Evolutionary conservation across 2,113 vertebrate species (phyloP), one percentile per base, ranked within the genome.

Genomic region (Leuciscus idus): DNA sequence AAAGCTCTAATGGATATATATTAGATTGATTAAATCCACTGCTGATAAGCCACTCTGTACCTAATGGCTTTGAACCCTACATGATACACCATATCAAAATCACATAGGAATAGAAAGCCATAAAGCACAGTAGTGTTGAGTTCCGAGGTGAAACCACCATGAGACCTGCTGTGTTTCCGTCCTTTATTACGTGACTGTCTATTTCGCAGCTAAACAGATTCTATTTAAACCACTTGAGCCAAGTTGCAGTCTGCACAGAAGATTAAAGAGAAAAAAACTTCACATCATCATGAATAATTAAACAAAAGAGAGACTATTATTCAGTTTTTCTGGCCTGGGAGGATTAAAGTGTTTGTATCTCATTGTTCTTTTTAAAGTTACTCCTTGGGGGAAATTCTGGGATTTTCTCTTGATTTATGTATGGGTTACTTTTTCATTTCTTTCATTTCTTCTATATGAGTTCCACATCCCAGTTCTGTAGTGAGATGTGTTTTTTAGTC

Each of bases 91-190:
- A 94, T 94, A 94, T 93, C 94, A 82, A 94, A 96, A 96, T 99
- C 98, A 99, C 98, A 98, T 99, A 99, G 98, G 98, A 99, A 99
- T 99, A 98, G 97, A 99, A 99, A 99, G 98, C 98, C 98, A 99
- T 99, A 99, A 92, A 93, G 95, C 96, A 94, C 97, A 96, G 93
- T 90, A 94, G 96, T 87, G 50, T 68, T 84, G 72, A 13, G 33
- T 15, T 79, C 64, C 84, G 83, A 84, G 72, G 72, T 43, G 86
- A 90, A 84, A 85, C 66, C 55, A 62, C 23, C 74, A 81, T 77
- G 79, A 66, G 39, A 66, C 15, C 68, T 57, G 59, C 78, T 13
- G 26, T 76, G 57, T 83, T 77, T 72, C 73, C 6, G 64, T 74
- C 26, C 19, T 79, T 88, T 73, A 79, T 33, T 72, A 9, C 55